Evolutionary conservation across 2,113 vertebrate genomes (phyloP), one percentile per base, ranked within the genome.

Genomic region (Picathartes gymnocephalus): DNA sequence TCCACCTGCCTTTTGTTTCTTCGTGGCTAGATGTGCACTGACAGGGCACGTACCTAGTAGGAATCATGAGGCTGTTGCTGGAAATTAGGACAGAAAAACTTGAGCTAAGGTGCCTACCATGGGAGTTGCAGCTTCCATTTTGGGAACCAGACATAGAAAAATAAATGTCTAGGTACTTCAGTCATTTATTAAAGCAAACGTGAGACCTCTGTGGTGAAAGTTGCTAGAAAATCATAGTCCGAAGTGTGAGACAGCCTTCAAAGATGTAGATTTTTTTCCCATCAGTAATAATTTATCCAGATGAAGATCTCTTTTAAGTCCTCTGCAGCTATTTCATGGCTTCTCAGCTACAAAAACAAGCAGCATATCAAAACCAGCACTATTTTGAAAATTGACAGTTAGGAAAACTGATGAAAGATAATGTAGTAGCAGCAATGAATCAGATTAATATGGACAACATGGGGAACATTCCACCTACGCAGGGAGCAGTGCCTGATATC

Each of bases 381-480:
- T 88, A 82, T 66, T 96, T 88, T 94, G 60, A 92, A 96, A 90
- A 93, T 23, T 90, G 86, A 44, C 79, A 88, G 66, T 58, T 94
- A 50, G 76, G 47, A 90, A 92, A 96, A 86, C 40, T 65, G 58
- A 90, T 95, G 82, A 93, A 94, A 88, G 80, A 81, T 93, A 92
- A 83, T 69, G 58, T 78, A 77, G 76, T 11, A 70, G n/a, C 76
- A 86, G 85, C 79, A 77, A 77, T 83, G 76, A 86, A 82, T 90
- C 82, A 94, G 68, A 93, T 95, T 90, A 94, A 83, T 66, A 70
- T 88, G 68, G 85, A 93, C 90, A 95, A 81, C 58, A 15, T 27
- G 50, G 50, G 62, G 85, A 96, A 77, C 79, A 73, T 80, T 93
- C 88, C 86, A 88, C 88, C 96, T 93, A 93, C 21, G 2, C 93